Evolutionary conservation across 2,113 vertebrate species (phyloP).

Genomic region (Dromaius novaehollandiae): DNA sequence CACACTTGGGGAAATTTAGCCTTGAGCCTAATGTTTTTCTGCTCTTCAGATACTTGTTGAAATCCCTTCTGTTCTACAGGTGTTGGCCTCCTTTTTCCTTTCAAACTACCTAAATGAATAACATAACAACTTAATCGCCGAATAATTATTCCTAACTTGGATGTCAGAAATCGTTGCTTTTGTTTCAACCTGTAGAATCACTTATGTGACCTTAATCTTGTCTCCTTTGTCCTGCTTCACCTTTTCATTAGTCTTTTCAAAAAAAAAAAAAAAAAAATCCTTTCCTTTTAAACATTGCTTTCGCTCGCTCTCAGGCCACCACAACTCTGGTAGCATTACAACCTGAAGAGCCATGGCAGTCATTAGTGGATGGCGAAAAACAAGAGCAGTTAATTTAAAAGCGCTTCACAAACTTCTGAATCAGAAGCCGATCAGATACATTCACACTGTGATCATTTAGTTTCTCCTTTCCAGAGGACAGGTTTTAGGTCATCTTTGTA

Average conservation of each 20-base stretch:
- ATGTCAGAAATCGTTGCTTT: background rate
- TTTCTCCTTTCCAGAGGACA: background rate
- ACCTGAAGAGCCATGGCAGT: background rate
- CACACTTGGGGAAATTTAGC: background rate
- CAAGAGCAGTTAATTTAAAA: background rate
- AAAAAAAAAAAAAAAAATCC: background rate
- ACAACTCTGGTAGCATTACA: background rate
- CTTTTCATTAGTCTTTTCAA: conserved; percentile 5
- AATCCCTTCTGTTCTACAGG: background rate
- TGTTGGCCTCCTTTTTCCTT: background rate
- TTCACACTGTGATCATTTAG: background rate
- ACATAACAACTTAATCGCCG: background rate
- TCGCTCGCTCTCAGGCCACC: background rate
- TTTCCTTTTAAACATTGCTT: background rate
- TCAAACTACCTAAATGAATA: background rate
- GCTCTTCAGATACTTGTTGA: background rate
- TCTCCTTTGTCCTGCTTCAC: background rate
- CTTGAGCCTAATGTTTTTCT: background rate
- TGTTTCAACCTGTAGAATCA: background rate
- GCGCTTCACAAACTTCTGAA: background rate
- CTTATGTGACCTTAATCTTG: background rate
- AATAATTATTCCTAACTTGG: background rate
- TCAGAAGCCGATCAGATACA: background rate
- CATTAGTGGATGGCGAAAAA: background rate
- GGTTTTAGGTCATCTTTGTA: background rate